phyloP scores from a whole-genome alignment of 1,140 invertebrate genomes.

The Trichonephila inaurata region DNA sequence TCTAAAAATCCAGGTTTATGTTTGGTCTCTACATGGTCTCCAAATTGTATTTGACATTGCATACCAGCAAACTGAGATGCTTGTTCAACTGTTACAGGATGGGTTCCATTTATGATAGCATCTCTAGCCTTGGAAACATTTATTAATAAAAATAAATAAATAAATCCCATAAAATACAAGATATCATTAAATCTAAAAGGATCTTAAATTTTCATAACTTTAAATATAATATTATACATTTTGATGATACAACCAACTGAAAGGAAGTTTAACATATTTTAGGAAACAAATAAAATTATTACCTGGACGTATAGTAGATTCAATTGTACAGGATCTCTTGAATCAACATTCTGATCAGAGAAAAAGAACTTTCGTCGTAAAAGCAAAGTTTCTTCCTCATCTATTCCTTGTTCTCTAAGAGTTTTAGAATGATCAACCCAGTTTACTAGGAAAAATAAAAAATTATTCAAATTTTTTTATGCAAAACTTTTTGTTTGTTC shows the following conservation, averaged over 20 bases:
- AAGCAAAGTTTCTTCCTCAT: constrained; percentile 94
- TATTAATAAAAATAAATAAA: neutral
- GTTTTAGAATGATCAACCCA: constrained; percentile 99
- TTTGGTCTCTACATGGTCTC: constrained; percentile 95
- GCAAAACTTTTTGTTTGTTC: neutral
- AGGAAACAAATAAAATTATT: constrained; percentile 43
- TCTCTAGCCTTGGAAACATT: constrained; percentile 86
- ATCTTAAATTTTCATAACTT: neutral
- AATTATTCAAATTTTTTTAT: neutral
- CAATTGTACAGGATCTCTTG: constrained; percentile 97
- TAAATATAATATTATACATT: neutral
- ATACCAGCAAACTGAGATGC: constrained; percentile 98
- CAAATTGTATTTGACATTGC: constrained; percentile 99
- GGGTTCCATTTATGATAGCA: constrained; percentile 98
- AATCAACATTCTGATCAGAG: constrained; percentile 99
- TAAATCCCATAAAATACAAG: neutral
- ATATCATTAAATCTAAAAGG: neutral
- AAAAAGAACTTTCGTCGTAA: constrained; percentile 98
- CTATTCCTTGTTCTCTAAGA: constrained; percentile 97
- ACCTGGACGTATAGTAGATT: constrained; percentile 98
- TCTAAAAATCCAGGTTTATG: constrained; percentile 97
- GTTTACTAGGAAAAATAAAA: constrained; percentile 88
- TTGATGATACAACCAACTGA: neutral
- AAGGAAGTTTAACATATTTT: neutral
- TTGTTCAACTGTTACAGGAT: constrained; percentile 98